Evolutionary conservation across 2,797 vertebrate species (phyloP), one percentile per base, ranked within the genome.

Genomic region (Austrolebias charrua): DNA sequence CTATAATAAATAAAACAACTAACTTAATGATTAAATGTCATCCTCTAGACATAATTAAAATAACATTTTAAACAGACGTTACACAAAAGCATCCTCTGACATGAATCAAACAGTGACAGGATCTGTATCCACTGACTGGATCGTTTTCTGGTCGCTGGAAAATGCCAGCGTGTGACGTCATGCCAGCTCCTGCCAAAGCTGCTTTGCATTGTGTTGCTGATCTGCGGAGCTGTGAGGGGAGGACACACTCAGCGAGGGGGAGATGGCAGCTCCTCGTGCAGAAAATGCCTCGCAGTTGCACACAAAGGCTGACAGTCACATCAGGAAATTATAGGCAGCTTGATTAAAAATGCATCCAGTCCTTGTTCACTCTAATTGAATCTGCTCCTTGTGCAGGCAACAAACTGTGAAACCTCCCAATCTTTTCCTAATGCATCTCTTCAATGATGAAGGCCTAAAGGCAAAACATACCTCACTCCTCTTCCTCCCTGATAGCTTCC

Each of bases 321-420:
- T 83, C 75, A 81, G 83, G 80, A 85, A 88, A 83, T 63, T 69
- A n/a, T n/a, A 78, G 76, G 83, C 63, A 20, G 28, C 40, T 10
- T 81, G 76, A 89, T 91, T 91, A 91, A 89, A 91, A 87, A 91
- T 89, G 85, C 84, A 89, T 90, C 84, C 63, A 54, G 15, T 83
- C 79, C 76, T 64, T 82, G 73, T 88, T 79, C 87, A 81, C 76
- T 84, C 81, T 87, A 88, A 91, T 90, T 90, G 82, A 87, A 86
- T 88, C 85, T 80, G 84, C 80, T 77, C 78, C 83, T 82, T 31
- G 0, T 56, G 55, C 72, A 55, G 56, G 59, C 61, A 20, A 55
- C 68, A 60, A 73, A 63, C 38, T 13, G 20, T 50, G 46, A 69
- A 60, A 28, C 19, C 58, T 52, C 44, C 69, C 45, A 28, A 20